These are phyloP conservation scores for Jacana jacana DNA, from an alignment of 2,113 vertebrate species.

Conservation along the genomic window DNA sequence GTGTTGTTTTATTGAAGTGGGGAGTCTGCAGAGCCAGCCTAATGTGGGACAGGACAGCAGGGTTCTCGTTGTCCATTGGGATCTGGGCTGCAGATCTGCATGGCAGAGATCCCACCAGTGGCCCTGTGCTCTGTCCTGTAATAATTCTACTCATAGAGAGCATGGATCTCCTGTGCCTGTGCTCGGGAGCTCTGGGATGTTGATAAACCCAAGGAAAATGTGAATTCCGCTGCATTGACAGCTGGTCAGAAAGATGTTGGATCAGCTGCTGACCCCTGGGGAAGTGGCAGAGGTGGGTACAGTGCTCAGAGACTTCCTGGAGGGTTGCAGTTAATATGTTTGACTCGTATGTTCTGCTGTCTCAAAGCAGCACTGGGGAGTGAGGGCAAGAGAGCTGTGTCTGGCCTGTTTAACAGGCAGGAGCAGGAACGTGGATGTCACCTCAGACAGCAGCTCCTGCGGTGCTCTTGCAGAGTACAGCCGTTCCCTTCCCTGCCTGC, in stretches of 20 bases:
- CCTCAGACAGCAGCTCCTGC: background rate
- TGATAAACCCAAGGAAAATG: background rate
- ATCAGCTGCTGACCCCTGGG: background rate
- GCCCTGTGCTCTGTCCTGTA: background rate
- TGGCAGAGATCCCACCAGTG: background rate
- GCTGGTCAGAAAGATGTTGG: background rate
- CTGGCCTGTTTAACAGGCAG: background rate
- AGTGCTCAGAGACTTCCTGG: background rate
- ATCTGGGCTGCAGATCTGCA: background rate
- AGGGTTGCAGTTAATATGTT: background rate
- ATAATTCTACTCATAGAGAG: background rate
- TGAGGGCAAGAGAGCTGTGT: background rate
- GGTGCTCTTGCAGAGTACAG: rapidly evolving
- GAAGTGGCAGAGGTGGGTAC: background rate
- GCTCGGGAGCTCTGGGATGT: rapidly evolving
- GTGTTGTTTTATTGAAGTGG: background rate
- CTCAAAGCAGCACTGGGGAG: background rate
- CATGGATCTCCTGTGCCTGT: background rate
- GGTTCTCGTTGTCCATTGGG: background rate
- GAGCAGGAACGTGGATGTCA: background rate
- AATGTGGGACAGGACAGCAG: background rate
- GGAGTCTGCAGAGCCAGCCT: background rate
- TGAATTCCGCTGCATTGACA: background rate
- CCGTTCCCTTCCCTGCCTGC: background rate
- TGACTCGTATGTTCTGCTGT: background rate